Evolutionary conservation across 2,113 vertebrate genomes (phyloP).

Genomic region (Cavia porcellus): DNA sequence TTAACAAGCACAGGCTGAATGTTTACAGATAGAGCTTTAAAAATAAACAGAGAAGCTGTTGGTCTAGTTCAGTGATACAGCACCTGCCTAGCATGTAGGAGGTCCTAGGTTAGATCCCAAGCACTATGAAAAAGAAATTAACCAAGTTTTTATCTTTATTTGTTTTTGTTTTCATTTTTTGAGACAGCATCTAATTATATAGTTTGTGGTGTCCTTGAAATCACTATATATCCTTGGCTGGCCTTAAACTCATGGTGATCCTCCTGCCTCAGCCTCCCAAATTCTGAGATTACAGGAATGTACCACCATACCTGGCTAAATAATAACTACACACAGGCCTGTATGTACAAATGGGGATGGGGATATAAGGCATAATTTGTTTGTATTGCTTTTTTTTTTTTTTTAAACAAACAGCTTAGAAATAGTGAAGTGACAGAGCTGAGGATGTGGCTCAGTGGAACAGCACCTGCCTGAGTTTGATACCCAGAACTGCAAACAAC

Average conservation of each 20-base stretch:
- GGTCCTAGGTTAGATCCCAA: background rate
- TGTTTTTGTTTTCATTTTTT: background rate
- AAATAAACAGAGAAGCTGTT: background rate
- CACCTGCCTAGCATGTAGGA: background rate
- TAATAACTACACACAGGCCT: background rate
- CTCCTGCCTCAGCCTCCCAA: background rate
- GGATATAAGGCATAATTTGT: background rate
- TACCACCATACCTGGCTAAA: background rate
- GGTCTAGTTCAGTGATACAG: background rate
- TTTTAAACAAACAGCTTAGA: background rate
- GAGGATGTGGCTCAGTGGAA: background rate
- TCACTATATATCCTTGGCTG: background rate
- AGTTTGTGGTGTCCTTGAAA: background rate
- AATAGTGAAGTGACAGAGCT: background rate
- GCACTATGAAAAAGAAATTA: background rate
- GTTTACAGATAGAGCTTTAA: constrained; percentile 33
- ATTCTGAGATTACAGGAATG: background rate
- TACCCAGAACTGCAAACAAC: background rate
- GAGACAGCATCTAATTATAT: background rate
- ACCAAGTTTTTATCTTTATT: background rate
- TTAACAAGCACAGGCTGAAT: background rate
- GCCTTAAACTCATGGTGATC: background rate
- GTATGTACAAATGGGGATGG: background rate
- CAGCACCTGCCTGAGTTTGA: background rate
- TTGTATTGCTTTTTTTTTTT: background rate